Percentiles rank a stretch among this genome's conserved stretches.
phyloP scores from a whole-genome alignment of 2,888 invertebrate genomes.

The Strigamia maritima region DNA sequence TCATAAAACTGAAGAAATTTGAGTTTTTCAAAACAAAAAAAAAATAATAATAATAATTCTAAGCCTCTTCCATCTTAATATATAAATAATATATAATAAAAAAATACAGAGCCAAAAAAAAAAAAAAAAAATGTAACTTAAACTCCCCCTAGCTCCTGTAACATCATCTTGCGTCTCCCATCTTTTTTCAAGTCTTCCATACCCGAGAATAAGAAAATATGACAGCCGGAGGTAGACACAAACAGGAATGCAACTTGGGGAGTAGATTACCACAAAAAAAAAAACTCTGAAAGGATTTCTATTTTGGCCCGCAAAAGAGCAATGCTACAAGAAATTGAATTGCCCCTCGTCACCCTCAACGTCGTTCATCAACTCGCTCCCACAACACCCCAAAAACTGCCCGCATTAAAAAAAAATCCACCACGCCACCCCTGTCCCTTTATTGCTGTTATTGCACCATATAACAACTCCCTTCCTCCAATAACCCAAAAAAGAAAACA shows the following conservation, averaged over 20 bases:
- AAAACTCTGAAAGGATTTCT: slow-evolving; percentile 7
- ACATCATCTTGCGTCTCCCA: slow-evolving; percentile 25
- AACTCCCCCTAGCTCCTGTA: slow-evolving; percentile 20
- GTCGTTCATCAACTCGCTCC: slow-evolving; percentile 24
- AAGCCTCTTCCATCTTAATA: background rate
- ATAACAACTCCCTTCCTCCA: background rate
- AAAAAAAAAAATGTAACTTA: background rate
- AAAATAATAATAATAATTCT: no score
- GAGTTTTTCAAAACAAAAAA: no score
- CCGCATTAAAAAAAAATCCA: slow-evolving; percentile 2
- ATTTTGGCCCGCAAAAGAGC: slow-evolving; percentile 34
- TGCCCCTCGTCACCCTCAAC: slow-evolving; percentile 29
- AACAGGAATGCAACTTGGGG: slow-evolving; percentile 30
- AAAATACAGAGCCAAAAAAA: background rate
- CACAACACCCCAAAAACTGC: background rate
- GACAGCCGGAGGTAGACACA: slow-evolving; percentile 31
- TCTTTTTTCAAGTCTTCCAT: background rate
- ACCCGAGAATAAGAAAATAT: slow-evolving; percentile 17
- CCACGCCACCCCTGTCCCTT: background rate
- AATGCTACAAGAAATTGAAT: slow-evolving; percentile 32
- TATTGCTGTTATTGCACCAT: slow-evolving; percentile 28
- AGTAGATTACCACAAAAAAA: slow-evolving; percentile 23
- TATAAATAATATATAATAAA: background rate
- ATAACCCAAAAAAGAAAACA: background rate
- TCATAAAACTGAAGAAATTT: no score